A percentile compares a stretch with the other conserved stretches of the same genome.
Evolutionary conservation across 2,113 vertebrate genomes (phyloP).

Genomic region (Ailurus styani): DNA sequence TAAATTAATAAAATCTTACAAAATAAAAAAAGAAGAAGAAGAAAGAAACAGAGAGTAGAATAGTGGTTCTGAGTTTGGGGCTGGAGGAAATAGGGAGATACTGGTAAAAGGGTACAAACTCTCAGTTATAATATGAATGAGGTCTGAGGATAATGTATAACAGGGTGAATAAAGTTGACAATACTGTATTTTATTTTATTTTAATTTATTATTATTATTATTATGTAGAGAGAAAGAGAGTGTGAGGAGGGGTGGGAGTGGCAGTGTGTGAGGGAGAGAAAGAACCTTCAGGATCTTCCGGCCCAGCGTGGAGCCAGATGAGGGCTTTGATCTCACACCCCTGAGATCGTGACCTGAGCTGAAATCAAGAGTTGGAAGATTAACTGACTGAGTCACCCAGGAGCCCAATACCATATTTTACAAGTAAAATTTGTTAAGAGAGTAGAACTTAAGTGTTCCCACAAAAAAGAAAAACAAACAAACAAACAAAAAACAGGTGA

Average conservation of each 20-base stretch:
- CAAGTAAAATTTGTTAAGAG: background rate
- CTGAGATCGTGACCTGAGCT: background rate
- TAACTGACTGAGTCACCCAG: background rate
- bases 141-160: background rate
- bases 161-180: background rate
- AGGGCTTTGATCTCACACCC: fast-evolving
- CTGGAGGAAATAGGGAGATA: background rate
- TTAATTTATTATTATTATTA: background rate
- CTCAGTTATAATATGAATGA: background rate
- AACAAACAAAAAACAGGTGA: background rate
- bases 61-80: background rate
- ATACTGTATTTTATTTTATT: background rate
- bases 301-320: background rate
- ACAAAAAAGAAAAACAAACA: background rate
- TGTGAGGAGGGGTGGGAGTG: background rate
- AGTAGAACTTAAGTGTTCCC: background rate
- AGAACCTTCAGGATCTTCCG: background rate
- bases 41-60: background rate
- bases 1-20: background rate
- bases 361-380: background rate
- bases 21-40: too few relatives aligned
- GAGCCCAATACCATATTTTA: background rate
- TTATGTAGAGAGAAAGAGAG: background rate
- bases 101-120: background rate
- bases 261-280: background rate